Base-by-base conservation (phyloP, 2,888 invertebrate species). In the Apodemia duryi region DNA sequence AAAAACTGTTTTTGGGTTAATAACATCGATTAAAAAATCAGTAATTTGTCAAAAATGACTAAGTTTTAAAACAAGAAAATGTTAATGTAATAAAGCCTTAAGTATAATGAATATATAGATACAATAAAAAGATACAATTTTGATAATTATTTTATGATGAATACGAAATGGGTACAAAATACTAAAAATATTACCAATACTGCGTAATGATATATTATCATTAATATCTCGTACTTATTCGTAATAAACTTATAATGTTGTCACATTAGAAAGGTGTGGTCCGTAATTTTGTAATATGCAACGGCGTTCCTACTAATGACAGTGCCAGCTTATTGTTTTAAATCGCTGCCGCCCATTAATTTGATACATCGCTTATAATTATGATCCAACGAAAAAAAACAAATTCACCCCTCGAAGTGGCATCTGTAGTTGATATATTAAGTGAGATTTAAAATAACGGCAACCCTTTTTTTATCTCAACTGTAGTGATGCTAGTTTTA, bases 281-380 rank as follows among this genome's bases (percentile, higher is more conserved):
- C 74, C 69, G 76, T 77, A 79, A 83, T 82, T 72, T 74, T 69
- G 76, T 77, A 79, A 84, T 83, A 82, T 77, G 81, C 80, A 78
- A 76, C 80, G 82, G 76, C 79, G 79, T 60, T 32, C 71, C 63
- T 69, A 71, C 83, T 89, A 88, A 89, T 90, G 86, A 86, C 84
- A 77, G 85, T 75, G 79, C 80, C 75, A 77, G 83, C 75, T 86
- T 86, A 91, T 91, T 91, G 91, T 91, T 91, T 91, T 90, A 90
- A 84, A 89, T 85, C 82, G 49, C 49, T 82, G 79, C 91, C 88
- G 88, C 88, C 85, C 85, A 88, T 81, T 90, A 87, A 91, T 90
- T 84, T 76, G 79, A 77, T 81, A 77, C 77, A 83, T 85, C 81
- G 82, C 81, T 84, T 83, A 80, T 87, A 85, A 91, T 91, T 89